A percentile compares a stretch with the other conserved stretches of the same genome.
Conservation (phyloP, 1,140 invertebrate species). For the Aleiodes sp. region DNA sequence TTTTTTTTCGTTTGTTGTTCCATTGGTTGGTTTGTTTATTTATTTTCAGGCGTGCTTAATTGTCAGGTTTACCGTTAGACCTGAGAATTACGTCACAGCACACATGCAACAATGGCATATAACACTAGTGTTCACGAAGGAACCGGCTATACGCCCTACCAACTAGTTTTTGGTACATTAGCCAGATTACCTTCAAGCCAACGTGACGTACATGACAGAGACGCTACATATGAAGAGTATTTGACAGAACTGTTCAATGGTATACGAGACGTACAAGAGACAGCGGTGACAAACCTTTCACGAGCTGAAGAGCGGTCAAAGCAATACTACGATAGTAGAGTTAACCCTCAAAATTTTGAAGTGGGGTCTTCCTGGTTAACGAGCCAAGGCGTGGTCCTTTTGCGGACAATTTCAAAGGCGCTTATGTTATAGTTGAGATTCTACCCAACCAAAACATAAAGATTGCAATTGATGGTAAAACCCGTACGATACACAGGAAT, state of each 20-base stretch:
- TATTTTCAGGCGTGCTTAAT: too few species aligned
- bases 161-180: too few species aligned
- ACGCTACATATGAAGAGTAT: too few species aligned
- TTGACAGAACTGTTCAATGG: too few species aligned
- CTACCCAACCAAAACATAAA: not conserved
- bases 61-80: too few species aligned
- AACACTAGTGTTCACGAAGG: conserved; percentile 5
- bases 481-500: not conserved
- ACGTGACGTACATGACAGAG: too few species aligned
- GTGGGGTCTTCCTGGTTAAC: not conserved
- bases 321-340: not conserved
- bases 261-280: not conserved
- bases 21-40: too few species aligned
- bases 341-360: not conserved
- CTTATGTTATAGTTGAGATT: not conserved
- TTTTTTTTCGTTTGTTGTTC: too few species aligned
- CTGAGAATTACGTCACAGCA: too few species aligned
- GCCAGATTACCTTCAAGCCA: too few species aligned
- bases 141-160: not conserved
- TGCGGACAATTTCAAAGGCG: not conserved
- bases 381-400: not conserved
- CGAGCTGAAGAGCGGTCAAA: not conserved
- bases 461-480: not conserved
- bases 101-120: not conserved
- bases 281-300: not conserved